These are phyloP conservation scores for Baronia brevicornis DNA, from an alignment of 2,888 invertebrate genomes.

Conservation along the genomic window DNA sequence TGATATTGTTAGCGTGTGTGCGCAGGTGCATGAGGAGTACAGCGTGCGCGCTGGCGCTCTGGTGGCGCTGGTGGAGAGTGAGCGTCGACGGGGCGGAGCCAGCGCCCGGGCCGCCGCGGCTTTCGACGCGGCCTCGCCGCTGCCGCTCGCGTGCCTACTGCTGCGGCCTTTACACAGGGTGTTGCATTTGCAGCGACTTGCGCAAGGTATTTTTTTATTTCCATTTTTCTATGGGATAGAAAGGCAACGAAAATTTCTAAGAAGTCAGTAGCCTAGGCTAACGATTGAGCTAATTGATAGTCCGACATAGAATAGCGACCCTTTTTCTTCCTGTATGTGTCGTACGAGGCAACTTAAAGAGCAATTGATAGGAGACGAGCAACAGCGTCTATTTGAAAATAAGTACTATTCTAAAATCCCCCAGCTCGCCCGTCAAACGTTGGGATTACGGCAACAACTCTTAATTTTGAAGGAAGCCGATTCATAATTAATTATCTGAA, in stretches of 20 bases:
- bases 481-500: no score
- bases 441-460: no score
- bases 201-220: conserved; percentile 18
- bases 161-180: conserved; percentile 92
- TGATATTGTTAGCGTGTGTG: background rate
- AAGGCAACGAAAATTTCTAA: no score
- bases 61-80: conserved; percentile 87
- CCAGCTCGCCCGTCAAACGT: no score
- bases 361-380: background rate
- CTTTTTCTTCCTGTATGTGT: background rate
- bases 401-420: no score
- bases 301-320: no score
- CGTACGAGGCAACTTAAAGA: background rate
- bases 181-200: conserved; percentile 83
- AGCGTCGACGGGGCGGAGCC: conserved; percentile 82
- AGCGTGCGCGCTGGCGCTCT: conserved; percentile 80
- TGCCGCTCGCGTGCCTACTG: conserved; percentile 90
- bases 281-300: no score
- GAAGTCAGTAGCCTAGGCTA: no score
- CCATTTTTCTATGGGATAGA: background rate
- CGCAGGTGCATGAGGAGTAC: conserved; percentile 79
- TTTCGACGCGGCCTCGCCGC: conserved; percentile 77
- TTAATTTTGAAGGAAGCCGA: no score
- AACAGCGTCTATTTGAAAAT: no score
- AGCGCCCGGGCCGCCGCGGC: conserved; percentile 63